Evolutionary conservation across 2,888 invertebrate genomes (phyloP).

Genomic region (Dryobotodes eremita): DNA sequence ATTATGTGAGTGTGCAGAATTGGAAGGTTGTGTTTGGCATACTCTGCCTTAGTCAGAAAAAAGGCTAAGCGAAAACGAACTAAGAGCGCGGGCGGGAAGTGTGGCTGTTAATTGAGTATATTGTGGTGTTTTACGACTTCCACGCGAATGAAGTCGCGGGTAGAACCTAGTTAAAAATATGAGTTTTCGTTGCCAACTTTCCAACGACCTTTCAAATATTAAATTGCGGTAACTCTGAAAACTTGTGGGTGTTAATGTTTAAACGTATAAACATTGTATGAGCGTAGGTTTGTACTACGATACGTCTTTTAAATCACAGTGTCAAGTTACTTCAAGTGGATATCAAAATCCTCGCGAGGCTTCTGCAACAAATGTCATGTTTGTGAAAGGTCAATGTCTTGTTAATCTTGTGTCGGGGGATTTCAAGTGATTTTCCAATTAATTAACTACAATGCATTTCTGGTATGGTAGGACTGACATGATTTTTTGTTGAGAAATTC

Average conservation of each 20-base stretch:
- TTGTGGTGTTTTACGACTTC: background rate
- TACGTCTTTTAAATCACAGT: background rate
- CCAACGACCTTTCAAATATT: background rate
- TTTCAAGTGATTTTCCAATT: constrained; percentile 10
- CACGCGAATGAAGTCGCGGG: too few relatives aligned
- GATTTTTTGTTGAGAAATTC: too few relatives aligned
- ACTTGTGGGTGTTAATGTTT: background rate
- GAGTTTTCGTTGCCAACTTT: background rate
- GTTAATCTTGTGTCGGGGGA: constrained; percentile 4
- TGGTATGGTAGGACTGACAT: too few relatives aligned
- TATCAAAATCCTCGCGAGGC: constrained; percentile 20
- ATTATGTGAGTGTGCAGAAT: too few relatives aligned
- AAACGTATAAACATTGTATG: background rate
- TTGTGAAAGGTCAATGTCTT: constrained; percentile 6
- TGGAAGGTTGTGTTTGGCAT: too few relatives aligned
- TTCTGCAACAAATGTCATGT: background rate
- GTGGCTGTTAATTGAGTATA: background rate
- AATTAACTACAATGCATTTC: background rate
- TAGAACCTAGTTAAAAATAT: too few relatives aligned
- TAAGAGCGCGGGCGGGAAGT: too few relatives aligned
- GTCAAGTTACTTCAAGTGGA: background rate
- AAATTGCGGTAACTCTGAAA: background rate
- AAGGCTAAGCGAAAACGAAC: too few relatives aligned
- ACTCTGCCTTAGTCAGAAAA: too few relatives aligned
- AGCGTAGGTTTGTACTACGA: background rate